Percentiles rank a stretch among this genome's conserved stretches.
Evolutionary conservation across 1,140 invertebrate species (phyloP).

Genomic region (Hyphantria cunea): DNA sequence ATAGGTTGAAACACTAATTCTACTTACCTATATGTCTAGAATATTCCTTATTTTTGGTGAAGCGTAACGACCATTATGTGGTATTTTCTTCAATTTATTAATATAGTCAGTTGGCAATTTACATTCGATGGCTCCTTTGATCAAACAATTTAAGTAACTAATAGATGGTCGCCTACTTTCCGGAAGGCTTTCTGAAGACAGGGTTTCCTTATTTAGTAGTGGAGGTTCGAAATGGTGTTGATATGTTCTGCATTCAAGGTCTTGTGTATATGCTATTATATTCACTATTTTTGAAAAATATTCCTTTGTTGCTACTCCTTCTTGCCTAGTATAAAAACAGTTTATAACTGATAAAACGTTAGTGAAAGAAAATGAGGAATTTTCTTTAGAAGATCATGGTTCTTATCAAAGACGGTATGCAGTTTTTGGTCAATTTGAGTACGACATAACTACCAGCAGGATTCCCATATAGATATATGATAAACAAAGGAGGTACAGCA

Average conservation of each 20-base stretch:
- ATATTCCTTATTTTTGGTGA: constrained; percentile 58
- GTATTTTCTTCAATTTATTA: constrained; percentile 57
- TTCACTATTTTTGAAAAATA: constrained; percentile 86
- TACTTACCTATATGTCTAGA: constrained; percentile 24
- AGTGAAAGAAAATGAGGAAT: no score
- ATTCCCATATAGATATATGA: no score
- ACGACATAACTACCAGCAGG: no score
- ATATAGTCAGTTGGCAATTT: constrained; percentile 81
- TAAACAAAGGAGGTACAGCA: no score
- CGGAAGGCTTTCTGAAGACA: constrained; percentile 61
- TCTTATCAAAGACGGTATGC: no score
- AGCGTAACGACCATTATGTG: constrained; percentile 65
- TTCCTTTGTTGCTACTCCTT: constrained; percentile 86
- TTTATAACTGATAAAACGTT: neutral
- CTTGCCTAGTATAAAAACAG: constrained; percentile 82
- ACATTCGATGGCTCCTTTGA: constrained; percentile 87
- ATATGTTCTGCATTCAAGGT: constrained; percentile 85
- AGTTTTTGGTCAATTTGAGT: no score
- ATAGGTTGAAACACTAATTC: no score
- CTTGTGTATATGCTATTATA: constrained; percentile 79
- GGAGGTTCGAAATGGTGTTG: constrained; percentile 81
- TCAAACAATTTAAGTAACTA: constrained; percentile 85
- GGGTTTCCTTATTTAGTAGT: constrained; percentile 43
- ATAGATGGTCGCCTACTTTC: constrained; percentile 85
- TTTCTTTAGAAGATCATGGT: no score